Conservation (phyloP, 2,888 invertebrate species). For the Ecliptopera silaceata region DNA sequence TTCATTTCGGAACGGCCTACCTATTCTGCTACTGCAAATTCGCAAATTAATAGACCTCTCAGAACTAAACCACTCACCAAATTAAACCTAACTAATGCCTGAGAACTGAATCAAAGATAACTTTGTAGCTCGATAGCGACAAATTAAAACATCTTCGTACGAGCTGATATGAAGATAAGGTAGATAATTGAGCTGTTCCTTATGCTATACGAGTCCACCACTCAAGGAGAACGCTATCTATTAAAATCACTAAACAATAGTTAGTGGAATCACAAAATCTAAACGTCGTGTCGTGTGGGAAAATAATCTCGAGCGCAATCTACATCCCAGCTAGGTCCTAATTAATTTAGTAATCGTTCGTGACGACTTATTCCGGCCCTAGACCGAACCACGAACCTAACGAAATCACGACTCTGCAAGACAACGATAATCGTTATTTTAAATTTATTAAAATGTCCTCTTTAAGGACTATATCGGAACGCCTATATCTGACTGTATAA, state of each 20-base stretch:
- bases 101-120: conserved; percentile 3
- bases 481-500: conserved; percentile 81
- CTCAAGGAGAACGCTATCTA: conserved; percentile 38
- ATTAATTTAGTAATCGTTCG: conserved; percentile 83
- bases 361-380: conserved; percentile 81
- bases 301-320: conserved; percentile 79
- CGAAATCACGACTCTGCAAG: conserved; percentile 81
- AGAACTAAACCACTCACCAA: conserved; percentile 9
- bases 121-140: conserved; percentile 7
- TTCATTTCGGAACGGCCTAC: conserved; percentile 57
- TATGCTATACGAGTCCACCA: conserved; percentile 18
- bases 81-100: conserved; percentile 4
- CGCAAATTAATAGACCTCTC: conserved; percentile 25
- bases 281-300: conserved; percentile 77
- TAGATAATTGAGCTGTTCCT: conserved; percentile 30
- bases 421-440: conserved; percentile 83
- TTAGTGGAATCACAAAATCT: conserved; percentile 70
- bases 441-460: conserved; percentile 83
- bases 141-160: conserved; percentile 11
- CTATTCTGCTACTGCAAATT: conserved; percentile 25
- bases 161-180: conserved; percentile 13
- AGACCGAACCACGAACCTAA: conserved; percentile 78
- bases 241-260: conserved; percentile 60
- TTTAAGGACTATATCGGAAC: conserved; percentile 80
- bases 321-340: conserved; percentile 80